A percentile compares a stretch with the other conserved stretches of the same genome.
These are phyloP conservation scores for Streptopelia turtur DNA, from an alignment of 2,797 vertebrate genomes.

Conservation along the genomic window DNA sequence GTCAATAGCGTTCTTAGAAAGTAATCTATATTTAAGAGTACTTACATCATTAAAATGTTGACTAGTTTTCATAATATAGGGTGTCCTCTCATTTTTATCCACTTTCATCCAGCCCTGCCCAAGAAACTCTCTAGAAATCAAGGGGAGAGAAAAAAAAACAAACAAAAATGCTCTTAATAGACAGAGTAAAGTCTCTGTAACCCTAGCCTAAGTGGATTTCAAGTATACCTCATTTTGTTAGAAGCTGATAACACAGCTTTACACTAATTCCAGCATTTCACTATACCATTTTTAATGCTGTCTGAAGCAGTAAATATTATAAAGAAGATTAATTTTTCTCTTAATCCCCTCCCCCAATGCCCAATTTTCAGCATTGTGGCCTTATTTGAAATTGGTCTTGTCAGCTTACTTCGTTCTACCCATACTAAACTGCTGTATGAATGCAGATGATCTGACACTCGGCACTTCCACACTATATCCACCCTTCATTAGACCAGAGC, in stretches of 20 bases:
- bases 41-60: slow-evolving; percentile 95
- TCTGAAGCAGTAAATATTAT: background rate
- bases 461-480: background rate
- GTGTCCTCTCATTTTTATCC: slow-evolving; percentile 93
- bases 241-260: background rate
- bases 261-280: background rate
- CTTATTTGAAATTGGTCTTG: background rate
- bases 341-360: background rate
- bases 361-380: background rate
- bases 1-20: background rate
- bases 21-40: background rate
- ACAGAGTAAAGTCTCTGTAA: background rate
- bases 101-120: slow-evolving; percentile 98
- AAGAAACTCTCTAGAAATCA: slow-evolving; percentile 88
- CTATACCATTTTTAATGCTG: background rate
- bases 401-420: background rate
- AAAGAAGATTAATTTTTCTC: background rate
- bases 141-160: background rate
- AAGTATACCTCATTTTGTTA: background rate
- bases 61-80: slow-evolving; percentile 96
- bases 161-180: background rate
- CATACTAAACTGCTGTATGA: background rate
- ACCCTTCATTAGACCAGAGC: background rate
- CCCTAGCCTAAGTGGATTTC: background rate
- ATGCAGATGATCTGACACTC: background rate